Base-by-base conservation (phyloP, 2,888 invertebrate genomes). In the Prosapia bicincta region DNA sequence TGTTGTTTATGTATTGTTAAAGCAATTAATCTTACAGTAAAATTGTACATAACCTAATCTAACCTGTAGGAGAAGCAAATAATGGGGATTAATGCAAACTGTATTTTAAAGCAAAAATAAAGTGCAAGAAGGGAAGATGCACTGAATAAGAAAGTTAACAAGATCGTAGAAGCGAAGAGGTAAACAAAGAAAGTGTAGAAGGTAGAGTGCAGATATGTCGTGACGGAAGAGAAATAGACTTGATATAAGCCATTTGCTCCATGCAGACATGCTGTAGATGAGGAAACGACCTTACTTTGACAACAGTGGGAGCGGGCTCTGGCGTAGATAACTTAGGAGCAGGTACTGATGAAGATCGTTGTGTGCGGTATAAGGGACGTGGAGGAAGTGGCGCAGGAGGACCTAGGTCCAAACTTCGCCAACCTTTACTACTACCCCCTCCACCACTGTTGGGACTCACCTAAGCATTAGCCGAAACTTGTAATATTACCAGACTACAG, bases 271-370 rank as follows among this genome's bases (percentile, higher is more conserved):
- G 54, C 54, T 5, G 54, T 20, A 54, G 54, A 54, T 13, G 54
- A 54, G 20, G 54, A 54, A 54, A 73, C 69, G 74, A 69, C 28
- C 80, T 81, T 81, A 80, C 81, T 81, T 80, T 80, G 74, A 77
- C 78, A 25, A 76, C 73, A 72, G 80, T 66, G 80, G 82, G 79
- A 80, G 82, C 71, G 71, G 81, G 78, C 66, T 71, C 65, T 65
- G 78, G 76, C 38, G 71, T 54, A 54, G 54, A 54, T 54, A 54
- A 54, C 54, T 54, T 54, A 43, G 74, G 72, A 65, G 74, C 76
- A 84, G 90, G 90, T 85, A 90, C 89, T 69, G 90, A 90, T 82
- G 89, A 89, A 83, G 90, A 90, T 78, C 90, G 86, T 83, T 89
- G 89, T 71, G 89, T 88, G 83, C 89, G 88, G 84, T 88, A 89